Percentiles rank a stretch among this genome's conserved stretches.
Evolutionary conservation across 37 sponge, comb jelly and placozoan species (phyloP).

Genomic region (Lycopodina hypogea): DNA sequence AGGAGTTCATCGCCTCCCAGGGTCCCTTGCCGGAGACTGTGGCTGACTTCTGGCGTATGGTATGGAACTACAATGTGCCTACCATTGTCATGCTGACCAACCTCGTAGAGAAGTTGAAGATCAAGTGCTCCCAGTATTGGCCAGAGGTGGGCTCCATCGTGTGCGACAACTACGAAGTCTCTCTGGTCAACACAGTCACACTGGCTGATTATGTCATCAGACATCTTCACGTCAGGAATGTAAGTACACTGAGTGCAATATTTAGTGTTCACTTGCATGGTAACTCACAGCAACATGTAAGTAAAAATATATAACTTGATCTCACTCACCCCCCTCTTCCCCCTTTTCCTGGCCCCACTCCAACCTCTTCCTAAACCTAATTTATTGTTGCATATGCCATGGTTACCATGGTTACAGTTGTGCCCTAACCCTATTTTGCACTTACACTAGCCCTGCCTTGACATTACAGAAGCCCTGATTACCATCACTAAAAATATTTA

Average conservation of each 20-base stretch:
- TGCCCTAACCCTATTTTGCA: no score
- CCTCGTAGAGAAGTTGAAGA: slow-evolving; percentile 59
- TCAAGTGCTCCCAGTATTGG: slow-evolving; percentile 83
- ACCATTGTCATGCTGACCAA: slow-evolving; percentile 83
- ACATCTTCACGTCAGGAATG: slow-evolving; percentile 36
- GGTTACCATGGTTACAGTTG: no score
- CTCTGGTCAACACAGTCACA: slow-evolving; percentile 22
- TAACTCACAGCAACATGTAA: not conserved
- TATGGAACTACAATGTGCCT: slow-evolving; percentile 67
- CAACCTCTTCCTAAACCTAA: no score
- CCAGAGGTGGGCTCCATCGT: slow-evolving; percentile 30
- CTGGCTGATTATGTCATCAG: slow-evolving; percentile 51
- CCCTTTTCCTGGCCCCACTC: not conserved
- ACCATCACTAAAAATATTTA: no score
- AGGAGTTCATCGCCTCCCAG: slow-evolving; percentile 89
- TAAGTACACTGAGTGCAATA: no score
- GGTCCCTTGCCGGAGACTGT: slow-evolving; percentile 80
- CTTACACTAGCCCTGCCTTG: no score
- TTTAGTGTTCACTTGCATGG: not conserved
- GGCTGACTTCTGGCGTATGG: slow-evolving; percentile 88
- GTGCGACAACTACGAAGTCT: slow-evolving; percentile 51
- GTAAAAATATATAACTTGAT: not conserved
- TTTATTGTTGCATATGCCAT: no score
- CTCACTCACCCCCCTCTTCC: not conserved
- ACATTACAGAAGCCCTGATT: no score